Conservation (phyloP, 2,797 vertebrate genomes). For the Scyliorhinus canicula region DNA sequence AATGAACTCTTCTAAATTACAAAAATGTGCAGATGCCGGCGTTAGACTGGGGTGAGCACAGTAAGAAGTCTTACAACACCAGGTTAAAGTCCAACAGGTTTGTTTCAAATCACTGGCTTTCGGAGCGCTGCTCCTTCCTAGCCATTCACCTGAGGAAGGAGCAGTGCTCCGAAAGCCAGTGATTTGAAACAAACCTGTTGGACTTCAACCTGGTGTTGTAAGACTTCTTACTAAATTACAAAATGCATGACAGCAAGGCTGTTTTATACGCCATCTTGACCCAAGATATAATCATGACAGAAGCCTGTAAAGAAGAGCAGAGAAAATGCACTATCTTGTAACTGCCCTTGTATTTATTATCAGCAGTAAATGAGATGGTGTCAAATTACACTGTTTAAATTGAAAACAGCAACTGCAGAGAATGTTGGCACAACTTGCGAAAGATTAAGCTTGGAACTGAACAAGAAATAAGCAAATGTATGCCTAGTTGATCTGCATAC, state of each 20-base stretch:
- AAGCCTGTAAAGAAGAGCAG: neutral
- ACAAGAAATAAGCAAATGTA: neutral
- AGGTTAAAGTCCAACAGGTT: no score
- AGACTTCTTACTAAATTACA: no score
- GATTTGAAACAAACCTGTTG: no score
- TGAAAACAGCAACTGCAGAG: constrained; percentile 6
- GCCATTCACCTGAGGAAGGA: no score
- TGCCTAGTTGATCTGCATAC: neutral
- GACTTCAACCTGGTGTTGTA: no score
- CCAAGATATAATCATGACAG: neutral
- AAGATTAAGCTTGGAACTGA: constrained; percentile 20
- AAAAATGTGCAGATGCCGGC: no score
- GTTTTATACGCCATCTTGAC: neutral
- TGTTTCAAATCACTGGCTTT: no score
- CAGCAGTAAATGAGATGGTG: neutral
- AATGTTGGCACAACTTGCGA: constrained; percentile 12
- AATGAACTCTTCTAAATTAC: neutral
- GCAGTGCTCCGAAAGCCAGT: no score
- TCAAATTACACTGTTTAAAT: neutral
- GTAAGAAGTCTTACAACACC: no score
- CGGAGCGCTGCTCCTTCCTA: no score
- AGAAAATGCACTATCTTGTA: neutral
- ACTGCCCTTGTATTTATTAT: neutral
- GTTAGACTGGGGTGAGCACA: no score
- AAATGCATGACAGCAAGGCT: neutral